phyloP scores from a whole-genome alignment of 2,888 invertebrate genomes.

The Pardosa pseudoannulata region DNA sequence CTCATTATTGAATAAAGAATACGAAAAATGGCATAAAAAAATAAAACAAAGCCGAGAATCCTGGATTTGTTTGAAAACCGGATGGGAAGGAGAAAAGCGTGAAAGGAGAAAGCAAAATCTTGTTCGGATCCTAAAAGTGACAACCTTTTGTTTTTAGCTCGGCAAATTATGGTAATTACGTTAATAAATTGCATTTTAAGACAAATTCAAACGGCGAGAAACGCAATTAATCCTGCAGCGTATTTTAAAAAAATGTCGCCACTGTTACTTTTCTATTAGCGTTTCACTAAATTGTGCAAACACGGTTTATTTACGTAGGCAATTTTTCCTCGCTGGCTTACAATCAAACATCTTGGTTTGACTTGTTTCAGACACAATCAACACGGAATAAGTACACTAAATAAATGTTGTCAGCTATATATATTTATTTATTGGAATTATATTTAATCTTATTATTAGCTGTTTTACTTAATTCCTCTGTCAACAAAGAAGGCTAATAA shows the following conservation, averaged over 20 bases:
- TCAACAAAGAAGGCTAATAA: slow-evolving; percentile 15
- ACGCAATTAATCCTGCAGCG: slow-evolving; percentile 20
- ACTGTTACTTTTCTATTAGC: slow-evolving; percentile 32
- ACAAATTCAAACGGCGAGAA: slow-evolving; percentile 28
- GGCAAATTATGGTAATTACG: slow-evolving; percentile 22
- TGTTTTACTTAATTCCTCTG: slow-evolving; percentile 29
- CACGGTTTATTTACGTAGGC: slow-evolving; percentile 30
- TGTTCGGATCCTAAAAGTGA: not conserved
- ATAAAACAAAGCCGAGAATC: not conserved
- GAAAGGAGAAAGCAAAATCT: not conserved
- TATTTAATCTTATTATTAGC: slow-evolving; percentile 41
- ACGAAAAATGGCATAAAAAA: not conserved
- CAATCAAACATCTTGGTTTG: slow-evolving; percentile 51
- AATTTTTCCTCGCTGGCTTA: slow-evolving; percentile 34
- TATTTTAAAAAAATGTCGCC: slow-evolving; percentile 8
- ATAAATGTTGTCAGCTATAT: slow-evolving; percentile 10
- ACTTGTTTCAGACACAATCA: slow-evolving; percentile 32
- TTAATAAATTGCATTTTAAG: slow-evolving; percentile 35
- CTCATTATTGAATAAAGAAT: slow-evolving; percentile 9
- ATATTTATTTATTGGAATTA: slow-evolving; percentile 9
- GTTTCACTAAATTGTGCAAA: slow-evolving; percentile 40
- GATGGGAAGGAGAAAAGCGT: not conserved
- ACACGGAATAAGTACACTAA: slow-evolving; percentile 18
- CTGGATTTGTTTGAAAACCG: not conserved
- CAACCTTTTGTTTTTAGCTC: not conserved